phyloP scores from a whole-genome alignment of 2,888 invertebrate species.

The Mycalesis mineus region DNA sequence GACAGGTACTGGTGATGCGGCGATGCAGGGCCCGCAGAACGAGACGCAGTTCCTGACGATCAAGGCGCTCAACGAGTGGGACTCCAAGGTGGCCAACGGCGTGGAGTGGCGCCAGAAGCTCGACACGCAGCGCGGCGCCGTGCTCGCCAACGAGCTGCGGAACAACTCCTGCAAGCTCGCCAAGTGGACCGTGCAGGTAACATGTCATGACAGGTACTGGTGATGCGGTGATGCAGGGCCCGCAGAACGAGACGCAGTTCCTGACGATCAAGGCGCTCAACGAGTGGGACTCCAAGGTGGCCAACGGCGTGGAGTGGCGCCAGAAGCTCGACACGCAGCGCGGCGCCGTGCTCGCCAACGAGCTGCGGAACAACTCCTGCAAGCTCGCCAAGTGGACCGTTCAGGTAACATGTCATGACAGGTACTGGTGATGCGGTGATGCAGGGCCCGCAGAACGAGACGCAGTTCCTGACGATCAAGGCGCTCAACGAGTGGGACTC shows the following conservation, averaged over 20 bases:
- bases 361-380: constrained; percentile 99
- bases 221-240: constrained; percentile 96
- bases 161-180: constrained; percentile 99
- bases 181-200: constrained; percentile 99
- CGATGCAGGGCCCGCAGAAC: constrained; percentile 89
- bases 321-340: constrained; percentile 98
- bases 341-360: constrained; percentile 98
- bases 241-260: constrained; percentile 93
- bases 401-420: no score
- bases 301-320: constrained; percentile 99
- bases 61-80: constrained; percentile 99
- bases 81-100: constrained; percentile 95
- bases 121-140: constrained; percentile 98
- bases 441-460: constrained; percentile 90
- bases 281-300: constrained; percentile 98
- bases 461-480: constrained; percentile 96
- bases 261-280: constrained; percentile 97
- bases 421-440: constrained; percentile 96
- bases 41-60: constrained; percentile 96
- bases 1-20: constrained; percentile 94
- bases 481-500: constrained; percentile 99
- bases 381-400: constrained; percentile 99
- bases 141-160: constrained; percentile 97
- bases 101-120: constrained; percentile 99
- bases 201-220: constrained; percentile 85